A percentile compares a stretch with the other conserved stretches of the same genome.
These are phyloP conservation scores for Drosophila novamexicana DNA, from an alignment of 1,140 invertebrate species.

Conservation along the genomic window DNA sequence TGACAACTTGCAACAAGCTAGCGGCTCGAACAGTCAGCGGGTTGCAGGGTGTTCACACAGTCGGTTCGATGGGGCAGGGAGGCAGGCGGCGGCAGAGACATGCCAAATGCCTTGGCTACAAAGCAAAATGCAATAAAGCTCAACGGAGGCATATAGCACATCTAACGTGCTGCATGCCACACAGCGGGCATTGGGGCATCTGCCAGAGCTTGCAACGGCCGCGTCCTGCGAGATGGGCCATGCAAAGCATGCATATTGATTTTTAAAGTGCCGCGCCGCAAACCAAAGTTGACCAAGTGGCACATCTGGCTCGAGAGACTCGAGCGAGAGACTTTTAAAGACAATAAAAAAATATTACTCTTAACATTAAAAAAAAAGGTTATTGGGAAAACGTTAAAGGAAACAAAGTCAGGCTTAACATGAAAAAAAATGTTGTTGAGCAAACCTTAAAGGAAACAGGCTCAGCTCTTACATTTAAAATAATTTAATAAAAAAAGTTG, in stretches of 20 bases:
- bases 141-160: slow-evolving; percentile 37
- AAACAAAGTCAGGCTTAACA: too few relatives aligned
- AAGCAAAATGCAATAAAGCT: slow-evolving; percentile 56
- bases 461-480: too few relatives aligned
- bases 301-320: not conserved
- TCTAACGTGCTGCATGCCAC: slow-evolving; percentile 11
- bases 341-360: too few relatives aligned
- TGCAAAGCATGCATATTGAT: slow-evolving; percentile 67
- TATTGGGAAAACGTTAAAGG: too few relatives aligned
- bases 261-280: slow-evolving; percentile 36
- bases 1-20: not conserved
- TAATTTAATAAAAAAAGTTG: too few relatives aligned
- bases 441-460: too few relatives aligned
- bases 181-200: slow-evolving; percentile 32
- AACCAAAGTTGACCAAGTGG: not conserved
- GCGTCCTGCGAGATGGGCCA: slow-evolving; percentile 35
- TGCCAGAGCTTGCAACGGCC: slow-evolving; percentile 39
- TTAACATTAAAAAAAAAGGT: too few relatives aligned
- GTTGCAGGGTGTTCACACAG: not conserved
- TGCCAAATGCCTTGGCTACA: slow-evolving; percentile 40
- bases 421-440: too few relatives aligned
- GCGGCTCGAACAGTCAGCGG: not conserved
- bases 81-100: not conserved
- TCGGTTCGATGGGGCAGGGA: not conserved
- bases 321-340: too few relatives aligned